Base-by-base conservation (phyloP, 1,140 invertebrate genomes). In the Drosophila repletoides region DNA sequence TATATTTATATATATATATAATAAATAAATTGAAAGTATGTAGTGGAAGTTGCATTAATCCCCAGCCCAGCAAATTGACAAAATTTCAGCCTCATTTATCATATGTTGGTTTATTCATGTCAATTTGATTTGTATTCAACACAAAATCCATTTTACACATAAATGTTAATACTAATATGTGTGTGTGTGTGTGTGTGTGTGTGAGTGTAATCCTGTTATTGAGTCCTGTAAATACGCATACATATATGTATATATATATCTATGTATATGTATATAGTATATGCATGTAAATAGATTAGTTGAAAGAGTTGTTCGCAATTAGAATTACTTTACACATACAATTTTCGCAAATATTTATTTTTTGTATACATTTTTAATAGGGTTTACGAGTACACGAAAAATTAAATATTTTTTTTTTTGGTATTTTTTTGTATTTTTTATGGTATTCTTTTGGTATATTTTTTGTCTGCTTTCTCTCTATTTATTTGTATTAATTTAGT, bases 251-350 rank as follows among this genome's bases (percentile, higher is more conserved):
- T n/a, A n/a, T n/a, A n/a, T n/a, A n/a, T n/a, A n/a, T n/a, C n/a
- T n/a, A n/a, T n/a, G n/a, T n/a, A n/a, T n/a, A n/a, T n/a, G n/a
- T n/a, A n/a, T n/a, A n/a, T n/a, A n/a, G n/a, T 33, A 43, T 38
- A 43, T 34, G 36, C 48, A 26, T 67, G 48, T 64, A 56, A 45
- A 60, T 59, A 38, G 51, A 71, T 74, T 79, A 79, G 70, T 75
- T 61, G 46, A 64, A 64, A 73, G 55, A 49, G 21, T 76, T 84
- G n/a, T n/a, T n/a, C n/a, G 61, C 64, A 83, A 66, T 84, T 83
- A 75, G 74, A 84, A 74, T 84, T 77, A 84, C 69, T 61, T 84
- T 75, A 79, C 80, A 83, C 69, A 86, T 71, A 66, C 63, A 58
- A 66, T 71, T 71, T 75, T 53, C 53, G 66, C 66, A 67, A 70